Percentiles rank a stretch among this genome's conserved stretches.
Evolutionary conservation across 2,888 invertebrate genomes (phyloP).

Genomic region (Cyrtodaria siliqua): DNA sequence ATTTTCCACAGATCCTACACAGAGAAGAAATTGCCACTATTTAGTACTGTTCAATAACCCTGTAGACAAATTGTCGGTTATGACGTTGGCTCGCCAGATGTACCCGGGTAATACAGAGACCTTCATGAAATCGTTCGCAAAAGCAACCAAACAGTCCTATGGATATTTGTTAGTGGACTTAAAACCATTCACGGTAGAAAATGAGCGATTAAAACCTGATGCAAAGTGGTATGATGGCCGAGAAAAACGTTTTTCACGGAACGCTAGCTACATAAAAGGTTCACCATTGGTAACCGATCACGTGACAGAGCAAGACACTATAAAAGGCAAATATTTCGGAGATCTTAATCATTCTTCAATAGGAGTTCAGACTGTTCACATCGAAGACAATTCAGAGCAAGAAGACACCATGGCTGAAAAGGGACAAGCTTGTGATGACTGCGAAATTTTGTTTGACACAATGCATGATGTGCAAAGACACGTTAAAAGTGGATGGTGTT

Average conservation of each 20-base stretch:
- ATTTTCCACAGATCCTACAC: constrained; percentile 41
- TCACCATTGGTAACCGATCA: background rate
- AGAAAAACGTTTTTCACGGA: background rate
- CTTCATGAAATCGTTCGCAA: constrained; percentile 6
- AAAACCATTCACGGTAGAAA: constrained; percentile 16
- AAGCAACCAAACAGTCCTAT: constrained; percentile 13
- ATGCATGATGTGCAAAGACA: constrained; percentile 26
- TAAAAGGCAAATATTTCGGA: background rate
- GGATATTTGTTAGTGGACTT: constrained; percentile 22
- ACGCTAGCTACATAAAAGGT: background rate
- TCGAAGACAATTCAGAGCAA: constrained; percentile 1
- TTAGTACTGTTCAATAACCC: constrained; percentile 47
- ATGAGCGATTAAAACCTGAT: constrained; percentile 9
- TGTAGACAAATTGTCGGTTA: constrained; percentile 33
- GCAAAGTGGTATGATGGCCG: background rate
- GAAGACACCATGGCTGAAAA: constrained; percentile 25
- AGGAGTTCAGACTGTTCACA: constrained; percentile 27
- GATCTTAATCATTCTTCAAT: constrained; percentile 15
- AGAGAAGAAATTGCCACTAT: constrained; percentile 52
- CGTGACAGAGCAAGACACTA: constrained; percentile 10
- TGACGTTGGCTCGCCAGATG: constrained; percentile 45
- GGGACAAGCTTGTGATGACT: constrained; percentile 16
- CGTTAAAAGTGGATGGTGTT: constrained; percentile 29
- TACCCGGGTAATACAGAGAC: constrained; percentile 27
- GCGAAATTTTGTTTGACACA: constrained; percentile 18